Conservation (phyloP, 2,113 vertebrate species). For the Microcebus tavaratra region DNA sequence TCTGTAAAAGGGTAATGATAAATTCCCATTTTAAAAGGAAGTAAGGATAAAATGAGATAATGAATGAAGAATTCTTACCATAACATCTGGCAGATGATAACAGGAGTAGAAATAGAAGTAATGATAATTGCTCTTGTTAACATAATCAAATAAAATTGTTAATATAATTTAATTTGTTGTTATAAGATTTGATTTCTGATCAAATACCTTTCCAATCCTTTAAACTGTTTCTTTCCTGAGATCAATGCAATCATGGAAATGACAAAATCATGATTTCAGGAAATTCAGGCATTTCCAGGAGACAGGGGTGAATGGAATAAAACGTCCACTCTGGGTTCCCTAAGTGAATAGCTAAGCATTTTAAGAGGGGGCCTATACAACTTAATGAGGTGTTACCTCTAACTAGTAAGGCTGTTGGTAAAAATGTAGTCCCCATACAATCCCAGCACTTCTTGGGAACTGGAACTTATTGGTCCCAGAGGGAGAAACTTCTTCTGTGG, state of each 20-base stretch:
- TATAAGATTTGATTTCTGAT: no score
- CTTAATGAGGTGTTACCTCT: constrained; percentile 62
- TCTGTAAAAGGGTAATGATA: background rate
- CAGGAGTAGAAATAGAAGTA: background rate
- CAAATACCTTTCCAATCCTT: background rate
- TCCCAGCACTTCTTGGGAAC: constrained; percentile 51
- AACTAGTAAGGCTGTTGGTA: constrained; percentile 56
- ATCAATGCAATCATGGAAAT: background rate
- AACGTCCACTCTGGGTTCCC: background rate
- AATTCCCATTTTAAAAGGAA: background rate
- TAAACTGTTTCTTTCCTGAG: background rate
- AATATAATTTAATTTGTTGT: background rate
- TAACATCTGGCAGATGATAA: background rate
- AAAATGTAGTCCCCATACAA: constrained; percentile 6
- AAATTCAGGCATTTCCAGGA: constrained; percentile 40
- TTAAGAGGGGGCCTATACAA: background rate
- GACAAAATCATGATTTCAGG: background rate
- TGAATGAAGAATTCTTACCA: background rate
- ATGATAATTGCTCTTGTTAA: background rate
- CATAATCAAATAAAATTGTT: background rate
- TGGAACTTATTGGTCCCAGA: constrained; percentile 58
- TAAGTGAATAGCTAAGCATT: constrained; percentile 11
- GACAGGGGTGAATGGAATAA: constrained; percentile 29
- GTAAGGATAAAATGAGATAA: background rate
- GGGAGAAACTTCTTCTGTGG: constrained; percentile 51